Evolutionary conservation across 2,113 vertebrate genomes (phyloP).

Genomic region (Lepisosteus oculatus): DNA sequence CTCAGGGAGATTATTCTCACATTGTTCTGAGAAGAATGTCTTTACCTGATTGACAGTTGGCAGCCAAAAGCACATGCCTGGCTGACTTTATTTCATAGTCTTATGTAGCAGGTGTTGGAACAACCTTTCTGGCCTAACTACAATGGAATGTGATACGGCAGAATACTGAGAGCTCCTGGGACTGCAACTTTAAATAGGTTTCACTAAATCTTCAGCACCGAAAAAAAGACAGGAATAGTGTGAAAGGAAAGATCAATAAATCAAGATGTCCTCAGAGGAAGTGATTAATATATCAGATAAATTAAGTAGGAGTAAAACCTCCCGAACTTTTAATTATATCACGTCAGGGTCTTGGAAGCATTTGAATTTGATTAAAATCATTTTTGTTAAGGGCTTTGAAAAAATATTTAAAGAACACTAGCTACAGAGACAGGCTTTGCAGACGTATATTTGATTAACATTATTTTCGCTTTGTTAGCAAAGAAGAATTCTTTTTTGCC

Average conservation of each 20-base stretch:
- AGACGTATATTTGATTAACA: no score
- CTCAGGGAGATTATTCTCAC: not conserved
- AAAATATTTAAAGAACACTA: not conserved
- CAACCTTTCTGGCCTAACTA: slow-evolving; percentile 29
- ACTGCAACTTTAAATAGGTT: slow-evolving; percentile 50
- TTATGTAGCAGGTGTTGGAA: slow-evolving; percentile 55
- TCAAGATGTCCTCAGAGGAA: slow-evolving; percentile 34
- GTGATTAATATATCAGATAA: slow-evolving; percentile 40
- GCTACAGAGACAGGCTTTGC: no score
- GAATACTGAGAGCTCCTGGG: slow-evolving; percentile 18
- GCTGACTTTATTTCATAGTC: slow-evolving; percentile 23
- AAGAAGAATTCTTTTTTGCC: no score
- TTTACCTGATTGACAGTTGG: not conserved
- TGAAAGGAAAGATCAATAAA: slow-evolving; percentile 24
- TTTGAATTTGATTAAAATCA: slow-evolving; percentile 4
- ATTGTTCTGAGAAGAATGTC: not conserved
- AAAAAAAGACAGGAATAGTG: slow-evolving; percentile 26
- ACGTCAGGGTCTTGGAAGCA: not conserved
- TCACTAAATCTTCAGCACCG: no score
- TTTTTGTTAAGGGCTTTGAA: not conserved
- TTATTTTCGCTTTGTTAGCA: no score
- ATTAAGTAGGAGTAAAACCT: slow-evolving; percentile 13
- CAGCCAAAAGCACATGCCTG: not conserved
- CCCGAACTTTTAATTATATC: not conserved
- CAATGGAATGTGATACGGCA: slow-evolving; percentile 37